Evolutionary conservation across 2,113 vertebrate species (phyloP), one percentile per base, ranked within the genome.

Genomic region (Arothron firmamentum): DNA sequence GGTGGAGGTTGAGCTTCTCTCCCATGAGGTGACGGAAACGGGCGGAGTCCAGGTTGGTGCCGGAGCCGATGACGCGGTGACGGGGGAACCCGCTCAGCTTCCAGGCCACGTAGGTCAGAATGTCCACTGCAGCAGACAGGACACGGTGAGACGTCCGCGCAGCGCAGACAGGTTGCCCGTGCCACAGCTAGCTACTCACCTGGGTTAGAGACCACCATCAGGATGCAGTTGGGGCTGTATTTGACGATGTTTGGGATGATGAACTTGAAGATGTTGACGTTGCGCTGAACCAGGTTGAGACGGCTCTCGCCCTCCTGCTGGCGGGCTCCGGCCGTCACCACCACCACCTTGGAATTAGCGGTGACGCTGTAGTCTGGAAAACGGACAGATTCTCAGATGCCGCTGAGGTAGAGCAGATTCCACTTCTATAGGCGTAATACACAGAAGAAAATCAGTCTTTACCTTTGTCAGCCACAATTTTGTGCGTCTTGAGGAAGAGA

Each of bases 251-350:
- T 97, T 67, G 96, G 97, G 93, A 98, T 96, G 91, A 99, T 98
- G 85, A 96, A 97, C 85, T 99, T 99, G 80, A 99, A 98, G 92
- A 99, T 99, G 83, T 98, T 96, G 73, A 99, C 95, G 0, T 98
- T 99, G 59, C 97, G 94, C 89, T 99, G 96, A 52, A 99, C 97
- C 90, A 99, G 57, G 83, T 99, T 98, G 15, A 99, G 92, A 16
- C 96, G 94, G 85, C 96, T 98, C 85, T 99, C 97, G 53, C 97
- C 97, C 80, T 99, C 97, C 34, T 97, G 95, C 85, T 99, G 97
- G 56, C 96, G 95, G 34, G 96, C 97, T 2, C 97, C 97, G 14
- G 97, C 97, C 0, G 97, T 99, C 84, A 99, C 88, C 49, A 99
- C 93, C 52, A 99, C 97, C 78, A 99, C 88, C 86, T 90, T 95